A percentile compares a stretch with the other conserved stretches of the same genome.
These are phyloP conservation scores for Alectoris magna DNA, from an alignment of 2,797 vertebrate genomes.

Conservation along the genomic window DNA sequence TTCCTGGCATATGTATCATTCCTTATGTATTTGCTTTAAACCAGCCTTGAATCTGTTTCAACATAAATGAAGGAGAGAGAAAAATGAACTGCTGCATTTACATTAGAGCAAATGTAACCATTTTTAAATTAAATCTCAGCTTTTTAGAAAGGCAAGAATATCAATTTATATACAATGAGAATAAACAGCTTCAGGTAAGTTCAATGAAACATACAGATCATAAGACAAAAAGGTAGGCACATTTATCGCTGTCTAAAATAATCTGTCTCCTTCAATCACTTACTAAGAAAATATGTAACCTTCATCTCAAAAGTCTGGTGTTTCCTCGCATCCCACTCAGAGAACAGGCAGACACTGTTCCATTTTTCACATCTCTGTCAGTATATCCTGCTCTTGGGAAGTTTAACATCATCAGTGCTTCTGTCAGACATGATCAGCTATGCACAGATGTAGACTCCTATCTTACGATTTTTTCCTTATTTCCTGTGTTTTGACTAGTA, in stretches of 20 bases:
- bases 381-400: not conserved
- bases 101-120: not conserved
- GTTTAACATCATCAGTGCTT: constrained; percentile 23
- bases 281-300: not conserved
- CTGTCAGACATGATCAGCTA: constrained; percentile 13
- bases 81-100: not conserved
- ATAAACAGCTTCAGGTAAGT: not conserved
- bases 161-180: not conserved
- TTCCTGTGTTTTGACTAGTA: not conserved
- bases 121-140: not conserved
- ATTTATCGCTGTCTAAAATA: not conserved
- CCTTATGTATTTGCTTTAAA: not conserved
- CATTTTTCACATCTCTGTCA: constrained; percentile 25
- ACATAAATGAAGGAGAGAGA: not conserved
- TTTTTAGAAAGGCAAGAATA: not conserved
- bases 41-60: not conserved
- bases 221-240: not conserved
- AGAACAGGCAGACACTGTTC: not conserved
- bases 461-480: not conserved
- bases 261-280: not conserved
- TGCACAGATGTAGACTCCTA: not conserved
- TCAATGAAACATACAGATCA: not conserved
- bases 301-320: not conserved
- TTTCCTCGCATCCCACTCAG: not conserved
- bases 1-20: not conserved